Evolutionary conservation across 2,888 invertebrate species (phyloP).

Genomic region (Hanleya hanleyi): DNA sequence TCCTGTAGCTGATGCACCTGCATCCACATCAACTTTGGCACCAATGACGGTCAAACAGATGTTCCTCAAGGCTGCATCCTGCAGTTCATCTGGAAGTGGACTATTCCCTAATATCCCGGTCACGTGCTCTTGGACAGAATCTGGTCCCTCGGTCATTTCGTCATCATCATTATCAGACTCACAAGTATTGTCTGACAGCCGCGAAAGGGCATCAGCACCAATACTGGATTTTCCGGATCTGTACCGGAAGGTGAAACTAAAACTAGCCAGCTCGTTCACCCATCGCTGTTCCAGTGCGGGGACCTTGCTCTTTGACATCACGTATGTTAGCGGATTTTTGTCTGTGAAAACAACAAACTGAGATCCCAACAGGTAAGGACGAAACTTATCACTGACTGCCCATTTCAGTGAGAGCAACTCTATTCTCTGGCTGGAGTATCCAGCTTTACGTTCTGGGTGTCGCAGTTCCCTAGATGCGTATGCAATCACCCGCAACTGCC

Average conservation of each 20-base stretch:
- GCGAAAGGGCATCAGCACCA: constrained; percentile 28
- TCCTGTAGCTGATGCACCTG: neutral
- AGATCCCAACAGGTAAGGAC: constrained; percentile 24
- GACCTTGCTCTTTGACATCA: constrained; percentile 20
- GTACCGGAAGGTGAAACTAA: constrained; percentile 23
- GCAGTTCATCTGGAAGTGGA: neutral
- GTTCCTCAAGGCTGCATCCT: neutral
- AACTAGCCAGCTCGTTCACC: constrained; percentile 24
- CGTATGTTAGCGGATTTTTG: constrained; percentile 22
- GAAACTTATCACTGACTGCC: constrained; percentile 35
- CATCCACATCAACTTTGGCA: neutral
- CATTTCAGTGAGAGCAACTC: constrained; percentile 37
- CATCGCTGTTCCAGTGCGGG: constrained; percentile 33
- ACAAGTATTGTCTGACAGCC: neutral
- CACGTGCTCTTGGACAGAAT: neutral
- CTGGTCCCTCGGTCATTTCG: neutral
- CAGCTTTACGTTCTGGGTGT: constrained; percentile 20
- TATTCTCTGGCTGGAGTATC: constrained; percentile 33
- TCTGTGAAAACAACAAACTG: constrained; percentile 26
- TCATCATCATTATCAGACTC: no score
- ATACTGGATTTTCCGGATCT: constrained; percentile 2
- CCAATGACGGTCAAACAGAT: neutral
- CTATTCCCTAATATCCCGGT: neutral
- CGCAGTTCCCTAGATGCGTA: constrained; percentile 11
- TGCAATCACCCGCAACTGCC: constrained; percentile 24